Conservation (phyloP, 2,797 vertebrate species). For the Myiotriccus ornatus region DNA sequence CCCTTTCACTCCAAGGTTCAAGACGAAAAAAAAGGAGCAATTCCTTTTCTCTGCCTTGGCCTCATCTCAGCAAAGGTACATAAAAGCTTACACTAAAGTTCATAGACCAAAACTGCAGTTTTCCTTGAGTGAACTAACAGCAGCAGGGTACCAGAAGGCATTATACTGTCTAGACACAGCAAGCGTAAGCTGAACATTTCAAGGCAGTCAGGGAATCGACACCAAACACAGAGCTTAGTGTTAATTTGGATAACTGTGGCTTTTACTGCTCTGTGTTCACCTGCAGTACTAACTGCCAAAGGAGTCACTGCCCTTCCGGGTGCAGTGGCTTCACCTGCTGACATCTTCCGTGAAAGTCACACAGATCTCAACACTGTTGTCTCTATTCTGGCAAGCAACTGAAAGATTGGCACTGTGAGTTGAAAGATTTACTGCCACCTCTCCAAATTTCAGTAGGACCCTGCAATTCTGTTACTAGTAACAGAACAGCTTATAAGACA, state of each 20-base stretch:
- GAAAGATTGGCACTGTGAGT: not conserved
- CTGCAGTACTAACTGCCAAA: not conserved
- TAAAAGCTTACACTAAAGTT: not conserved
- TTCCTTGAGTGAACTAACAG: not conserved
- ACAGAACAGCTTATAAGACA: not conserved
- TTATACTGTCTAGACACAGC: not conserved
- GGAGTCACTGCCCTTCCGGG: not conserved
- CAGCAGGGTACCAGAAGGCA: not conserved
- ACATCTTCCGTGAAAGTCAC: not conserved
- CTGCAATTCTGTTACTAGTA: not conserved
- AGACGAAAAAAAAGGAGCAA: not conserved
- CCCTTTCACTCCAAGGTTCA: not conserved
- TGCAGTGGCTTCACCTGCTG: not conserved
- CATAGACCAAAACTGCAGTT: not conserved
- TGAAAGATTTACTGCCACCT: not conserved
- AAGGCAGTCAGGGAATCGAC: not conserved
- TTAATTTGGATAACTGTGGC: not conserved
- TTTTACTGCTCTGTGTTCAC: not conserved
- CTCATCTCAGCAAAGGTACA: not conserved
- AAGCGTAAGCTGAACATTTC: not conserved
- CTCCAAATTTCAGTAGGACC: not conserved
- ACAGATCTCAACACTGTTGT: not conserved
- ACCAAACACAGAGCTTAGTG: not conserved
- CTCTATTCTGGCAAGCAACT: not conserved
- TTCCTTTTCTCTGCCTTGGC: not conserved